A percentile compares a stretch with the other conserved stretches of the same genome.
phyloP scores from a whole-genome alignment of 35 echinoderm and acorn worm species.

The Lytechinus pictus region DNA sequence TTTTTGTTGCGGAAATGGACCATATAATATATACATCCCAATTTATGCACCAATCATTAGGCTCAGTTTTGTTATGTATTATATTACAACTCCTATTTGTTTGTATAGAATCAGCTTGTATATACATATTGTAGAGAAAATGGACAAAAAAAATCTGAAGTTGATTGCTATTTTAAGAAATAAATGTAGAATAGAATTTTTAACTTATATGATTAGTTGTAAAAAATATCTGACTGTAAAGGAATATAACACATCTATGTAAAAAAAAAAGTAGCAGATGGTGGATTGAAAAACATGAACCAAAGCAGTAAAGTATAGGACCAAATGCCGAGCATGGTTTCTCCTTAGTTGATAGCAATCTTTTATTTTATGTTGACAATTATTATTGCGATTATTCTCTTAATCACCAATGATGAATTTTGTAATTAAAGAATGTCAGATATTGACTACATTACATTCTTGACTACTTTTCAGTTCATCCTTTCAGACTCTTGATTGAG shows the following conservation, averaged over 20 bases:
- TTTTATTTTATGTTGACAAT: background rate
- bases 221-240: background rate
- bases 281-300: background rate
- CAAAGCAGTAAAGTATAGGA: background rate
- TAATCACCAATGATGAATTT: too few species aligned
- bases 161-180: background rate
- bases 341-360: background rate
- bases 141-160: background rate
- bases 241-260: background rate
- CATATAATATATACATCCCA: too few species aligned
- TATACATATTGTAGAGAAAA: background rate
- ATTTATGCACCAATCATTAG: background rate
- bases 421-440: too few species aligned
- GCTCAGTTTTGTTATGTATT: background rate
- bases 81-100: background rate
- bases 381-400: too few species aligned
- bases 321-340: background rate
- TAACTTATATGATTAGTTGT: slow-evolving; percentile 4
- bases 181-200: background rate
- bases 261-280: background rate
- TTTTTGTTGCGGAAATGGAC: too few species aligned
- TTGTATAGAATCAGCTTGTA: background rate
- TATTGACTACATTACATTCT: too few species aligned
- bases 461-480: too few species aligned
- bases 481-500: too few species aligned